These are phyloP conservation scores for Melanerpes aurifrons DNA, from an alignment of 2,113 vertebrate genomes.

Conservation along the genomic window DNA sequence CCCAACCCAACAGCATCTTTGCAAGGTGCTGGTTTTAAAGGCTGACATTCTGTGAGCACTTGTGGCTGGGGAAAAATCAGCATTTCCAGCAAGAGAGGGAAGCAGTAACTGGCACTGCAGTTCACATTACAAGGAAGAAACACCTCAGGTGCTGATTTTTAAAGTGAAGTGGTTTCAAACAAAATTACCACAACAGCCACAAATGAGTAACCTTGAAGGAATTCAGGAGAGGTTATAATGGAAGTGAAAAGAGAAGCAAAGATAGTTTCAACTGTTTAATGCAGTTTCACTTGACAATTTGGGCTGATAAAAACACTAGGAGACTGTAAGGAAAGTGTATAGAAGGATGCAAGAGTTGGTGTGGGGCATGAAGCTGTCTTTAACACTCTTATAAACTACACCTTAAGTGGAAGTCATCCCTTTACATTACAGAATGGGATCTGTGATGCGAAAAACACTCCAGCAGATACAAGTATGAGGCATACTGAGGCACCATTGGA, in stretches of 20 bases:
- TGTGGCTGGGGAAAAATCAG: neutral
- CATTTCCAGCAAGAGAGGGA: constrained; percentile 6
- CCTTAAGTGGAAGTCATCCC: neutral
- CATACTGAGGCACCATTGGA: neutral
- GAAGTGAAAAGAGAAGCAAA: neutral
- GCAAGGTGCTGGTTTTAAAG: neutral
- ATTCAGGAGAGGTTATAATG: neutral
- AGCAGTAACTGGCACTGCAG: neutral
- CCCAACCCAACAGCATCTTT: neutral
- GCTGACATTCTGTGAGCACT: neutral
- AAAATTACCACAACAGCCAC: constrained; percentile 12
- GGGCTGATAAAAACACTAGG: neutral
- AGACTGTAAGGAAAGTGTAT: neutral
- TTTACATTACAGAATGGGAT: neutral
- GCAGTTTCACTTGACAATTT: neutral
- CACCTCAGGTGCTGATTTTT: neutral
- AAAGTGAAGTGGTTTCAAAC: neutral
- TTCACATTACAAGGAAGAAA: constrained; percentile 29
- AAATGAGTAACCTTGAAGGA: neutral
- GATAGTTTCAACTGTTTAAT: neutral
- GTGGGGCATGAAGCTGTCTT: neutral
- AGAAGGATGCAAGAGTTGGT: neutral
- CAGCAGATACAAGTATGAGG: neutral
- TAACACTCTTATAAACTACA: neutral
- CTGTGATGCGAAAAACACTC: accelerated